Conservation (phyloP, 2,113 vertebrate species). For the Motacilla alba region DNA sequence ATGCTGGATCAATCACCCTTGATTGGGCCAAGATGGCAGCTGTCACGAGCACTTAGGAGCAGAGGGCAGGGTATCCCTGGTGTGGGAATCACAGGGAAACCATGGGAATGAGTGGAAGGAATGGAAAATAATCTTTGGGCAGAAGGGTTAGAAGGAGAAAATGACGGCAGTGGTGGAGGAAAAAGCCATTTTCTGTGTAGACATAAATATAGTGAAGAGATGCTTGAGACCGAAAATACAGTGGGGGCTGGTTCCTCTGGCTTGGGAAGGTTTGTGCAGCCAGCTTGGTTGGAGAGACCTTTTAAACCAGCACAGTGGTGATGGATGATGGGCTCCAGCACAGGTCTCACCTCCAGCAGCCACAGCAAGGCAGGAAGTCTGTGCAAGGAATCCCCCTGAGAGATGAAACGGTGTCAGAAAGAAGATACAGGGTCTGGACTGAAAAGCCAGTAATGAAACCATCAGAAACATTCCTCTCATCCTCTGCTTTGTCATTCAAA, state of each 20-base stretch:
- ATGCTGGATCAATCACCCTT: constrained; percentile 54
- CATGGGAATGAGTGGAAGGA: background rate
- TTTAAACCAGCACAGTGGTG: background rate
- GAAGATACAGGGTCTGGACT: background rate
- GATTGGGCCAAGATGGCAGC: constrained; percentile 61
- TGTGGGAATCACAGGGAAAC: background rate
- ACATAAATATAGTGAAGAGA: background rate
- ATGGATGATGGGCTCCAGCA: background rate
- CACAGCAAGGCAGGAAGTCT: background rate
- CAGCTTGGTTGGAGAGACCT: background rate
- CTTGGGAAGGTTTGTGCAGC: background rate
- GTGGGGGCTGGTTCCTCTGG: background rate
- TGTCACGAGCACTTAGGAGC: constrained; percentile 30
- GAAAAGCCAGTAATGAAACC: background rate
- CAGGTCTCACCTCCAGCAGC: background rate
- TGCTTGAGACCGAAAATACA: background rate
- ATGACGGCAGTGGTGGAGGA: accelerated
- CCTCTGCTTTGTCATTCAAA: background rate
- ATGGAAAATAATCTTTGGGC: background rate
- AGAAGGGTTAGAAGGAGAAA: background rate
- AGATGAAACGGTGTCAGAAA: background rate
- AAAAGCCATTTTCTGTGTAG: background rate
- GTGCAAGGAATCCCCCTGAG: background rate
- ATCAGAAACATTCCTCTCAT: background rate
- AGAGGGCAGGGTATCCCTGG: background rate